Evolutionary conservation across 2,113 vertebrate species (phyloP), one percentile per base, ranked within the genome.

Genomic region (Lampris megalopsis): DNA sequence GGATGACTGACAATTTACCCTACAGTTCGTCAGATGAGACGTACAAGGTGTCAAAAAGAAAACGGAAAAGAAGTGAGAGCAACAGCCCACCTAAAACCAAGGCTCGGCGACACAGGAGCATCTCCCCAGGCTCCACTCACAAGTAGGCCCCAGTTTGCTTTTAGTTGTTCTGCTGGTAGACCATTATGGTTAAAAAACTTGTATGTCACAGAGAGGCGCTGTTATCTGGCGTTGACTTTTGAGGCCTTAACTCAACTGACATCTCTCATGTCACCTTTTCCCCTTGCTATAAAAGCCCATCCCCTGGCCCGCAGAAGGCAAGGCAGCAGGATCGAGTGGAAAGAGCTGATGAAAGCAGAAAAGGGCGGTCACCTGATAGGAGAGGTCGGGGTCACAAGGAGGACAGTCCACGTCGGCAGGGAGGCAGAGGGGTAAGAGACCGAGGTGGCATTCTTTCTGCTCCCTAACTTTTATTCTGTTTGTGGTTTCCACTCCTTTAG

Each of bases 21-120:
- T 4, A n/a, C 36, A 94, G 94, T 50, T 92, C 89, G 2, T 93
- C 94, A 8, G 89, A 92, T 1, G 93, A 93, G 59, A 90, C 86
- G 48, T 81, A 81, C 59, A 88, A 73, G 42, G 60, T 48, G 4
- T 86, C 82, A 1, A 93, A 91, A 84, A 92, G 88, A 62, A 93
- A 90, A 58, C 78, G 69, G 0, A 91, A 82, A 81, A 84, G 74
- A 41, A 88, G 85, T 4, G 73, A 82, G 8, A 89, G 86, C 9
- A 53, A 42, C 0, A 88, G 85, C 86, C 91, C 90, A 5, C 84
- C 89, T 0, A 89, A 88, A 58, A 63, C 56, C 1, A 94, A 92
- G 53, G 47, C 79, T 0, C 64, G 4, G 3, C 79, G 60, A 9
- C 71, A 8, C n/a, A 87, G 80, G 43, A 92, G 92, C 13, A 71